Evolutionary conservation across 2,888 invertebrate genomes (phyloP).

Genomic region (Xestia rhomboidea): DNA sequence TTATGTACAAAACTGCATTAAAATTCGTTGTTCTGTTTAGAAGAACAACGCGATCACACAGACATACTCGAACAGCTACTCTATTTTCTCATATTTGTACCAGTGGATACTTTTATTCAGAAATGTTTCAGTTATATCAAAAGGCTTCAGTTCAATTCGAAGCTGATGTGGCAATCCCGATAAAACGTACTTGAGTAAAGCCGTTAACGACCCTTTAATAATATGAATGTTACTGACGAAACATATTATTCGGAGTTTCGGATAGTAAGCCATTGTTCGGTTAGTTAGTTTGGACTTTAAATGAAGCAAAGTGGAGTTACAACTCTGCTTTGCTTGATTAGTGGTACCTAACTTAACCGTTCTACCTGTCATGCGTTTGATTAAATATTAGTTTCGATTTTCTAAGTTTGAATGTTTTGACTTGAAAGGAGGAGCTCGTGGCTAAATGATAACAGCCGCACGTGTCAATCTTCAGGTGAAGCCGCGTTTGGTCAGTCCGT

Average conservation of each 20-base stretch:
- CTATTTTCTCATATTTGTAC: background rate
- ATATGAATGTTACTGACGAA: slow-evolving; percentile 15
- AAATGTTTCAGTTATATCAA: slow-evolving; percentile 5
- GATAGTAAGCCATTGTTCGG: slow-evolving; percentile 7
- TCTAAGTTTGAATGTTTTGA: background rate
- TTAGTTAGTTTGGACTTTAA: slow-evolving; percentile 3
- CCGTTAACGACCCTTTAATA: slow-evolving; percentile 28
- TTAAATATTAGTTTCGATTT: background rate
- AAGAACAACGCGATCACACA: background rate
- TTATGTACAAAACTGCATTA: background rate
- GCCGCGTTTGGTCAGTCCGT: background rate
- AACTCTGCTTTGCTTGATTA: background rate
- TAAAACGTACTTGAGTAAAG: slow-evolving; percentile 27
- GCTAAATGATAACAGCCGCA: background rate
- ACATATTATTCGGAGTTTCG: slow-evolving; percentile 16
- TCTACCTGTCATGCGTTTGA: background rate
- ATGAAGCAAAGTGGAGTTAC: slow-evolving; percentile 7
- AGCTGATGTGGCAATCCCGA: slow-evolving; percentile 16
- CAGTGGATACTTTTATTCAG: background rate
- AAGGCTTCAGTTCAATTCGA: background rate
- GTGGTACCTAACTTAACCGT: background rate
- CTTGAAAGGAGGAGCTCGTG: background rate
- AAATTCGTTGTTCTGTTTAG: background rate
- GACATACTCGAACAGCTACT: background rate
- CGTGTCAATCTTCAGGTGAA: background rate